A percentile compares a stretch with the other conserved stretches of the same genome.
phyloP scores from a whole-genome alignment of 1,140 invertebrate species.

The Drosophila arizonae region DNA sequence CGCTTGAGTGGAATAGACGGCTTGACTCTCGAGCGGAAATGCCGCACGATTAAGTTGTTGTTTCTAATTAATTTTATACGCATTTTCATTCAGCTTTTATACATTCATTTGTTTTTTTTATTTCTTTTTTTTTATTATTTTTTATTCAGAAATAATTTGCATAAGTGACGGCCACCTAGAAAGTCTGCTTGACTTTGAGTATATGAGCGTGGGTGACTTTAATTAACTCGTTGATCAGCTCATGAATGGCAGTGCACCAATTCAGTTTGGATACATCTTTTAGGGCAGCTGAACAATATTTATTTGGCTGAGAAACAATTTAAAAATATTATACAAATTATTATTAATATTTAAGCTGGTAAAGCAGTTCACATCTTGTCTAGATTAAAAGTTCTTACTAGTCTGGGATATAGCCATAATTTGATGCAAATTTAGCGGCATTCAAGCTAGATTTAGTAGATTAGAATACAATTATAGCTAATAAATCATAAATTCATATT shows the following conservation, averaged over 20 bases:
- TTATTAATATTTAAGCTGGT: no score
- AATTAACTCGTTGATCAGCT: slow-evolving; percentile 47
- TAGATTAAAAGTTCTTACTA: no score
- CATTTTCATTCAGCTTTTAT: slow-evolving; percentile 35
- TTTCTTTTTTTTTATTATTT: background rate
- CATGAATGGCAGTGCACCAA: slow-evolving; percentile 47
- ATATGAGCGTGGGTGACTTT: slow-evolving; percentile 43
- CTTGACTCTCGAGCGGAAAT: slow-evolving; percentile 61
- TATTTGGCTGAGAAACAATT: no score
- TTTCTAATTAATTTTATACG: slow-evolving; percentile 51
- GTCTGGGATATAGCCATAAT: no score
- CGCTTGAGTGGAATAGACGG: slow-evolving; percentile 50
- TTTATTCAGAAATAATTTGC: slow-evolving; percentile 58
- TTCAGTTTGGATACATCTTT: background rate
- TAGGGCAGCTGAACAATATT: background rate
- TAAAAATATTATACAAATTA: no score
- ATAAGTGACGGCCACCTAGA: slow-evolving; percentile 59
- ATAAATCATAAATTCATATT: no score
- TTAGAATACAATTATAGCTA: no score
- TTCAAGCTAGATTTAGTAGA: no score
- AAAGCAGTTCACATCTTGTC: no score
- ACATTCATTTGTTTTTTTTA: slow-evolving; percentile 13
- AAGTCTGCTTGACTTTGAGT: slow-evolving; percentile 28
- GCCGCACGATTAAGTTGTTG: slow-evolving; percentile 72
- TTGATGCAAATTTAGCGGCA: no score